These are phyloP conservation scores for Antheraea yamamai DNA, from an alignment of 2,888 invertebrate species.

Conservation along the genomic window DNA sequence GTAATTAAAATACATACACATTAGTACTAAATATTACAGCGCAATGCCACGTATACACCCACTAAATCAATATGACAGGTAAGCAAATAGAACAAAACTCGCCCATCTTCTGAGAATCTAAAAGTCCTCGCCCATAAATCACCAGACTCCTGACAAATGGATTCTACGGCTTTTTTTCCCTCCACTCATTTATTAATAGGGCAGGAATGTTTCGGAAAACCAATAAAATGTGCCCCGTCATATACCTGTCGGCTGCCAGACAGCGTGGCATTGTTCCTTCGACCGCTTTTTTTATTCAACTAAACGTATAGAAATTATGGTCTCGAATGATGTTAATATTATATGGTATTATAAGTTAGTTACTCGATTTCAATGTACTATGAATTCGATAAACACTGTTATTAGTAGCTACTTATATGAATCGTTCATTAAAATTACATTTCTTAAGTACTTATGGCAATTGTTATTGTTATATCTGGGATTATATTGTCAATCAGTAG, in stretches of 20 bases:
- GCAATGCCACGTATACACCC: slow-evolving; percentile 48
- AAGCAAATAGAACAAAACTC: slow-evolving; percentile 81
- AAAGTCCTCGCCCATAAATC: slow-evolving; percentile 79
- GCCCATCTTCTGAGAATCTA: slow-evolving; percentile 76
- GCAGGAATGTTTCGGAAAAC: slow-evolving; percentile 81
- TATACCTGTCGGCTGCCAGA: slow-evolving; percentile 80
- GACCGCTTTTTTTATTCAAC: slow-evolving; percentile 44
- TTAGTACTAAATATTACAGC: background rate
- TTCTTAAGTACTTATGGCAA: slow-evolving; percentile 3
- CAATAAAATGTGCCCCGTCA: slow-evolving; percentile 82
- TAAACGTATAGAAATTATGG: slow-evolving; percentile 22
- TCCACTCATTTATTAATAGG: slow-evolving; percentile 82
- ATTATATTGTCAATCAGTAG: slow-evolving; percentile 14
- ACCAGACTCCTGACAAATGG: slow-evolving; percentile 79
- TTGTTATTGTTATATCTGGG: background rate
- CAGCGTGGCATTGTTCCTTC: slow-evolving; percentile 78
- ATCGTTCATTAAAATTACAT: slow-evolving; percentile 4
- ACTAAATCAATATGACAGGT: slow-evolving; percentile 81
- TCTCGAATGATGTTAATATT: slow-evolving; percentile 23
- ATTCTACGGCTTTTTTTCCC: slow-evolving; percentile 78
- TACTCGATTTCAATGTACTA: slow-evolving; percentile 5
- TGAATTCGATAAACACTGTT: slow-evolving; percentile 9
- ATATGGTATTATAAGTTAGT: slow-evolving; percentile 24
- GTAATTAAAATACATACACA: background rate
- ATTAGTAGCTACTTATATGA: background rate